Conservation (phyloP, 2,113 vertebrate genomes). For the Rhabdornis inornatus region DNA sequence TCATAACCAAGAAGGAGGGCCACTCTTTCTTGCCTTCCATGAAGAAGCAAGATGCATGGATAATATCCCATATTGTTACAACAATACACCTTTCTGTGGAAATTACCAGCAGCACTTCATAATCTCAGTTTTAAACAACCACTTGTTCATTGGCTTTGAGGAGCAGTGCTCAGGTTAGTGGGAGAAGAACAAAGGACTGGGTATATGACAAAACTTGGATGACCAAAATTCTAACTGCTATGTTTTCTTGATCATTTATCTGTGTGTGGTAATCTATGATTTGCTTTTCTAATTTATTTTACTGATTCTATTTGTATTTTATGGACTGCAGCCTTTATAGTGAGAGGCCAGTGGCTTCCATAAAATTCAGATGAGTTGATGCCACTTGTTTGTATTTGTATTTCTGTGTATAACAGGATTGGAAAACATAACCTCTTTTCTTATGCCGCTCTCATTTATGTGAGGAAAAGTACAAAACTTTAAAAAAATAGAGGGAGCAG, state of each 20-base stretch:
- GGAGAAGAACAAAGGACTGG: background rate
- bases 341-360: background rate
- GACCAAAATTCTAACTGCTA: background rate
- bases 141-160: background rate
- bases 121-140: background rate
- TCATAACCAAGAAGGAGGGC: background rate
- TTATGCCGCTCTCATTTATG: background rate
- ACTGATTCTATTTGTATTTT: background rate
- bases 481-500: background rate
- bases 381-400: background rate
- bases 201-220: background rate
- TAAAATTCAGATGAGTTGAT: background rate
- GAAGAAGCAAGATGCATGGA: background rate
- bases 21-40: background rate
- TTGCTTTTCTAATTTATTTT: background rate
- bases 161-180: rapidly evolving
- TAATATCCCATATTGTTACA: background rate
- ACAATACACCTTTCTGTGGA: background rate
- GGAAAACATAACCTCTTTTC: background rate
- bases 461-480: background rate
- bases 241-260: background rate
- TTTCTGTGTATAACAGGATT: background rate
- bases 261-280: background rate
- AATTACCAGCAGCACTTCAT: background rate
- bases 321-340: background rate